A percentile compares a stretch with the other conserved stretches of the same genome.
These are phyloP conservation scores for Macrotrachela quadricornifera DNA, from an alignment of 1,140 invertebrate species.

Conservation along the genomic window DNA sequence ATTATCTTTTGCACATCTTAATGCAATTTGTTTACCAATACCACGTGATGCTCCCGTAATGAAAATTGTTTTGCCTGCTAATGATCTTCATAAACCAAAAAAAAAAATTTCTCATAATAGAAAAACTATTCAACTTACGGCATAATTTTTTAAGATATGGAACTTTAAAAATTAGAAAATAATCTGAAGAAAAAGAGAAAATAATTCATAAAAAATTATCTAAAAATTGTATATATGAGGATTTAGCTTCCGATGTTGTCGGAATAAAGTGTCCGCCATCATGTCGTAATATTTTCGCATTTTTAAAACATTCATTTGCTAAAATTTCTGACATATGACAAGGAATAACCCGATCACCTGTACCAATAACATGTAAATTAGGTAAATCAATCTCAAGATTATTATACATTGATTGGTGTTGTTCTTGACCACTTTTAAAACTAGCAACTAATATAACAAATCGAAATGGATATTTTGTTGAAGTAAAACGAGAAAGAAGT, in stretches of 20 bases:
- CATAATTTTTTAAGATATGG: too few relatives aligned
- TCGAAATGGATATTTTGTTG: not conserved
- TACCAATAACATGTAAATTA: slow-evolving; percentile 3
- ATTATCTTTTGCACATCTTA: slow-evolving; percentile 45
- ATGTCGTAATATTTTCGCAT: slow-evolving; percentile 3
- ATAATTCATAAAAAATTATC: too few relatives aligned
- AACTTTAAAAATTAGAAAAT: too few relatives aligned
- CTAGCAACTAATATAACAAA: slow-evolving; percentile 8
- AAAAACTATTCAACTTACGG: too few relatives aligned
- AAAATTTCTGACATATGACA: not conserved
- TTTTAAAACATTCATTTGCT: not conserved
- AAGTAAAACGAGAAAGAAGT: not conserved
- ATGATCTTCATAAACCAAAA: not conserved
- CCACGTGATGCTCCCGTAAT: slow-evolving; percentile 88
- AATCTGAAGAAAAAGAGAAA: too few relatives aligned
- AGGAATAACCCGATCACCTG: slow-evolving; percentile 1
- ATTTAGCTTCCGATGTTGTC: not conserved
- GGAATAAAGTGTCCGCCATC: slow-evolving; percentile 6
- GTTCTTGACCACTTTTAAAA: slow-evolving; percentile 7
- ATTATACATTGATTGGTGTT: not conserved
- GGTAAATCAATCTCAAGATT: not conserved
- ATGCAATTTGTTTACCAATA: slow-evolving; percentile 84
- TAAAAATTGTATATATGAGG: too few relatives aligned
- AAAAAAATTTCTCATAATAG: too few relatives aligned
- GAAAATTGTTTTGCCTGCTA: slow-evolving; percentile 71